Percentiles rank a stretch among this genome's conserved stretches.
Evolutionary conservation across 2,797 vertebrate genomes (phyloP).

Genomic region (Cyprinodon diabolis): DNA sequence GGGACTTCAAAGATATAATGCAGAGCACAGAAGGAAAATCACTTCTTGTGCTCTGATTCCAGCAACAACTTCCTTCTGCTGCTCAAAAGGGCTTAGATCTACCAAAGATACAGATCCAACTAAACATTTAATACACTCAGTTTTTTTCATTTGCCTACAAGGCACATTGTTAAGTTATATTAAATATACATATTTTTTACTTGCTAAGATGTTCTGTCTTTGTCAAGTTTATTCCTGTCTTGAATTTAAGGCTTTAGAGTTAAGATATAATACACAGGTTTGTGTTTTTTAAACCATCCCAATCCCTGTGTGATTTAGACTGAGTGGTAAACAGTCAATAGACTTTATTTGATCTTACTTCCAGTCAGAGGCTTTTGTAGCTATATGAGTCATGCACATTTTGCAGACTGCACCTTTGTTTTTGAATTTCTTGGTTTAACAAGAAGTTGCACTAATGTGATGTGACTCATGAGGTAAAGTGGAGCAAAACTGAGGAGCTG

Average conservation of each 20-base stretch:
- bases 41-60: conserved; percentile 12
- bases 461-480: neutral
- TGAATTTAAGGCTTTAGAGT: neutral
- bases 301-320: neutral
- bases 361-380: neutral
- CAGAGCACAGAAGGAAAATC: conserved; percentile 16
- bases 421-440: neutral
- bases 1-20: neutral
- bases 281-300: neutral
- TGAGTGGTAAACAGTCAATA: neutral
- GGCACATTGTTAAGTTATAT: too few relatives aligned
- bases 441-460: neutral
- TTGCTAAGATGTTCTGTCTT: too few relatives aligned
- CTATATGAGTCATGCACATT: neutral
- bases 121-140: neutral
- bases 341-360: neutral
- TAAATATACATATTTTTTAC: too few relatives aligned
- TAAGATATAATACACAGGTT: neutral
- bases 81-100: neutral
- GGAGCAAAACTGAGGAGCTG: neutral
- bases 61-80: neutral
- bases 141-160: neutral
- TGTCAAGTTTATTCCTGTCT: too few relatives aligned
- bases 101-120: neutral
- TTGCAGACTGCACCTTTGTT: neutral